These are phyloP conservation scores for Altica lythri DNA, from an alignment of 2,888 invertebrate genomes.

Conservation along the genomic window DNA sequence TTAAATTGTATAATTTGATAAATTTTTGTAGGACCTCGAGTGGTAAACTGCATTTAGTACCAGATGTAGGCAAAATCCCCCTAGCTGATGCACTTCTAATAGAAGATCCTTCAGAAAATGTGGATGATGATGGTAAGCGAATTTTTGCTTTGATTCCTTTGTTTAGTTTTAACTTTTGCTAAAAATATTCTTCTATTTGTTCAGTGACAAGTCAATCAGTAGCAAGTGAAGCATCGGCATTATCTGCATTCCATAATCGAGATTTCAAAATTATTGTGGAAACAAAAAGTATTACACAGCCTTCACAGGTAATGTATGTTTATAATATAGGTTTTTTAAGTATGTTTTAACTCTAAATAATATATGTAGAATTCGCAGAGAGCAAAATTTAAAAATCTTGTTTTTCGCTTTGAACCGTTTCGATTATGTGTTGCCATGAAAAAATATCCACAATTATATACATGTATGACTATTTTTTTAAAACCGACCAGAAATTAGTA, in stretches of 20 bases:
- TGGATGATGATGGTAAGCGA: slow-evolving; percentile 69
- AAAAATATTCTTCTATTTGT: slow-evolving; percentile 56
- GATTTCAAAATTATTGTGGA: slow-evolving; percentile 77
- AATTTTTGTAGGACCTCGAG: slow-evolving; percentile 65
- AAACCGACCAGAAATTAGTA: too few relatives aligned
- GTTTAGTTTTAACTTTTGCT: too few relatives aligned
- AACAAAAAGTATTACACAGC: slow-evolving; percentile 61
- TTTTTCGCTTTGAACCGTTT: too few relatives aligned
- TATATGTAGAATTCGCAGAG: too few relatives aligned
- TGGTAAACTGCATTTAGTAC: slow-evolving; percentile 83
- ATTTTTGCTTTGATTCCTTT: slow-evolving; percentile 6
- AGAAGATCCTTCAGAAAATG: slow-evolving; percentile 78
- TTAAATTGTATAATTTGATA: not conserved
- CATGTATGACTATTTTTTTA: too few relatives aligned
- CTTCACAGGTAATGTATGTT: slow-evolving; percentile 47
- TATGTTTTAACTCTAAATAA: too few relatives aligned
- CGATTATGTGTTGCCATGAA: too few relatives aligned
- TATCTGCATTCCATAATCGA: slow-evolving; percentile 61
- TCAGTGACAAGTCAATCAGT: slow-evolving; percentile 61
- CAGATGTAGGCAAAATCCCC: slow-evolving; percentile 81
- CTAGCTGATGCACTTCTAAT: slow-evolving; percentile 83
- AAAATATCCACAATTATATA: too few relatives aligned
- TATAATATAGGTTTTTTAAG: too few relatives aligned
- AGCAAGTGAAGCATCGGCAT: slow-evolving; percentile 57
- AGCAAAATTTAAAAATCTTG: too few relatives aligned